Evolutionary conservation across 2,113 vertebrate genomes (phyloP).

Genomic region (Dendropsophus ebraccatus): DNA sequence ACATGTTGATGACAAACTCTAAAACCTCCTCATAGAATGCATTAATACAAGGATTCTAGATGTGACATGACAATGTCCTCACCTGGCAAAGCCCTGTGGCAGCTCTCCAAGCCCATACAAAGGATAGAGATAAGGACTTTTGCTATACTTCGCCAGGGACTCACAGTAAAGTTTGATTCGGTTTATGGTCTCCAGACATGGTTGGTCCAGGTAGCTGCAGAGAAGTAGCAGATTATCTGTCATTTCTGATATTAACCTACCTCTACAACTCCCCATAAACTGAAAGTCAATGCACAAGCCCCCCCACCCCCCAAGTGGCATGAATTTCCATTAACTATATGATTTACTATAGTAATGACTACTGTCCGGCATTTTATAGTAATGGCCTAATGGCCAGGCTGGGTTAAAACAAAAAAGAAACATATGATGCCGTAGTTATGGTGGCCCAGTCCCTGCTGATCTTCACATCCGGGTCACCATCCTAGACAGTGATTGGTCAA

Average conservation of each 20-base stretch:
- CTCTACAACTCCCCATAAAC: not conserved
- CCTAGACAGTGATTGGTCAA: no score
- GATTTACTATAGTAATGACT: no score
- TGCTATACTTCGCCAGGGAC: conserved; percentile 88
- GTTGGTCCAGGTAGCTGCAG: conserved; percentile 85
- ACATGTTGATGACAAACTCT: no score
- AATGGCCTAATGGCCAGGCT: no score
- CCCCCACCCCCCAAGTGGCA: not conserved
- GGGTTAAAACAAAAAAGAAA: no score
- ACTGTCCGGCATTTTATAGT: no score
- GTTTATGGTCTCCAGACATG: conserved; percentile 88
- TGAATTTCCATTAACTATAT: no score
- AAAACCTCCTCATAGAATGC: not conserved
- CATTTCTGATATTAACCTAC: not conserved
- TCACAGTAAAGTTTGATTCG: conserved; percentile 92
- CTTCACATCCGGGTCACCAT: no score
- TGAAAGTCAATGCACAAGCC: not conserved
- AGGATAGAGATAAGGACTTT: conserved; percentile 91
- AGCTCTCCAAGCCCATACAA: conserved; percentile 90
- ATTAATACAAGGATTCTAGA: no score
- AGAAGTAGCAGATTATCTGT: not conserved
- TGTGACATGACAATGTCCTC: not conserved
- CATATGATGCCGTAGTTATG: no score
- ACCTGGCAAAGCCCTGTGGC: conserved; percentile 92
- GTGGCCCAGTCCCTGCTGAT: no score